Conservation (phyloP, 2,113 vertebrate genomes). For the Xiphorhynchus elegans region DNA sequence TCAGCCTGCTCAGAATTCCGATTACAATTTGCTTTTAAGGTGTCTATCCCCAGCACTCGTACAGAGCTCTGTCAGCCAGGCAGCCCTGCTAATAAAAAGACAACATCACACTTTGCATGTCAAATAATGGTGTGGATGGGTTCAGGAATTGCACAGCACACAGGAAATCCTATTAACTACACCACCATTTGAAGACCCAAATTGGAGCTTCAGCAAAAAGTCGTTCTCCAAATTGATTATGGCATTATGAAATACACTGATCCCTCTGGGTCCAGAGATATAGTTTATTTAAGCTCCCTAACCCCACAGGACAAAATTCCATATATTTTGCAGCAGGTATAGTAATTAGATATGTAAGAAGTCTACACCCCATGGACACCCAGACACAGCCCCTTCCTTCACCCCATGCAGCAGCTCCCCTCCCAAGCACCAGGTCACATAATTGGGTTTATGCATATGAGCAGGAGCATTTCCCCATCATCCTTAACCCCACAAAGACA, state of each 20-base stretch:
- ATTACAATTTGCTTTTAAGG: conserved; percentile 56
- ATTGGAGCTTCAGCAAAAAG: neutral
- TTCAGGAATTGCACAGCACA: conserved; percentile 11
- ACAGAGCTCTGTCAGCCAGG: neutral
- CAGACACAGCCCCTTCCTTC: neutral
- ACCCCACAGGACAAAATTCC: neutral
- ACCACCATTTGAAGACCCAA: neutral
- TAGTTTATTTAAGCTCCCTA: neutral
- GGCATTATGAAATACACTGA: neutral
- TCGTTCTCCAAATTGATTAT: neutral
- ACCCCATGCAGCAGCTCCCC: neutral
- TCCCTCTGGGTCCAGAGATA: neutral
- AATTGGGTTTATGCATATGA: rapidly evolving
- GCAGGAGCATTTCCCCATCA: neutral
- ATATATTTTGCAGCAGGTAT: neutral
- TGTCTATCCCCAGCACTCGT: neutral
- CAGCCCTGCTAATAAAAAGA: conserved; percentile 19
- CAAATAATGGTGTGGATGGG: neutral
- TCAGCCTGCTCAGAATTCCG: conserved; percentile 41
- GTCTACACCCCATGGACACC: rapidly evolving
- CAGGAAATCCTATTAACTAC: neutral
- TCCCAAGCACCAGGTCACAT: neutral
- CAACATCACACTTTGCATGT: conserved; percentile 2
- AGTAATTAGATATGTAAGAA: neutral
- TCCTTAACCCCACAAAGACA: neutral